Evolutionary conservation across 2,113 vertebrate species (phyloP).

Genomic region (Seriola aureovittata): DNA sequence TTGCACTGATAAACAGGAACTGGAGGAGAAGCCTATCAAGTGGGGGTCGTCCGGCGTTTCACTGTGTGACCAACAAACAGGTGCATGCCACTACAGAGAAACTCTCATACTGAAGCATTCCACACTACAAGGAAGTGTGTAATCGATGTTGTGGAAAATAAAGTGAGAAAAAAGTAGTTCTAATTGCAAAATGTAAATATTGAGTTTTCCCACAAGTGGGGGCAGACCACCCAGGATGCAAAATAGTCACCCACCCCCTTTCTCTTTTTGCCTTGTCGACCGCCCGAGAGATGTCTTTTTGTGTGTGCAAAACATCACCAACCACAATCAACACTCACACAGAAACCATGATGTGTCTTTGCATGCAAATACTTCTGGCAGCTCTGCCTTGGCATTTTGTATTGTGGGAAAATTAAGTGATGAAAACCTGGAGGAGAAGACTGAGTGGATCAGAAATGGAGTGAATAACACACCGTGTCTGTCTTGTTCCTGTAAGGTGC

Average conservation of each 20-base stretch:
- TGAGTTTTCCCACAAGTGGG: conserved; percentile 90
- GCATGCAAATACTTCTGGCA: conserved; percentile 79
- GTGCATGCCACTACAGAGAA: conserved; percentile 73
- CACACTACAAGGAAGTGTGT: conserved; percentile 70
- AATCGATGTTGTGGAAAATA: conserved; percentile 85
- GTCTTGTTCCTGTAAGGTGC: conserved; percentile 63
- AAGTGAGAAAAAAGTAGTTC: conserved; percentile 87
- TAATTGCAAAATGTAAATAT: conserved; percentile 92
- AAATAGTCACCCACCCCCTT: conserved; percentile 84
- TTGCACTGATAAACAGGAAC: conserved; percentile 51
- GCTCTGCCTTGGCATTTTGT: conserved; percentile 63
- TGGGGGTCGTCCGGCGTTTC: conserved; percentile 50
- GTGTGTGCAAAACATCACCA: conserved; percentile 82
- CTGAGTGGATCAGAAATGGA: conserved; percentile 37
- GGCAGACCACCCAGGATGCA: conserved; percentile 89
- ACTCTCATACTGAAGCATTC: conserved; percentile 63
- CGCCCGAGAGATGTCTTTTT: conserved; percentile 81
- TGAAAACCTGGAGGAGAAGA: conserved; percentile 60
- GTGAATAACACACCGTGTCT: conserved; percentile 45
- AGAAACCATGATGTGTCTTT: conserved; percentile 75
- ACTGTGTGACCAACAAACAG: conserved; percentile 77
- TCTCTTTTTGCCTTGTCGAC: conserved; percentile 80
- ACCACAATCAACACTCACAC: conserved; percentile 78
- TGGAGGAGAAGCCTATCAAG: conserved; percentile 46
- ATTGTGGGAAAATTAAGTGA: conserved; percentile 75